Evolutionary conservation across 2,113 vertebrate genomes (phyloP).

Genomic region (Aleadryas rufinucha): DNA sequence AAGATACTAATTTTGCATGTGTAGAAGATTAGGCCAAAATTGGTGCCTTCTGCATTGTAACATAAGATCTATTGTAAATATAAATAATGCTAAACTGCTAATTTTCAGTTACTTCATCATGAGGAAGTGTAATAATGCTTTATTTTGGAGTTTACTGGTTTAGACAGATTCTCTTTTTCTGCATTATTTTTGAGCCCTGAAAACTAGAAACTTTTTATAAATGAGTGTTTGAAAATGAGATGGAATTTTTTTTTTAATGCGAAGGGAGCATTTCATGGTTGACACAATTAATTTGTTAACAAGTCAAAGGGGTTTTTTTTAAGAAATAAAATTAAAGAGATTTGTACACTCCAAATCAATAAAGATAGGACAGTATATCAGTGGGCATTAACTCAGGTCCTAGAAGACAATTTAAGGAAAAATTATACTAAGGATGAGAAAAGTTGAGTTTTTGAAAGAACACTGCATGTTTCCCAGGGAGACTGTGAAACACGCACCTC

Average conservation of each 20-base stretch:
- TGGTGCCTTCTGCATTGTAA: background rate
- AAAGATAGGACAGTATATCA: background rate
- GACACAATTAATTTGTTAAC: background rate
- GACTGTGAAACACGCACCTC: background rate
- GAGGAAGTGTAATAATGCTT: background rate
- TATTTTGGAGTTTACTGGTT: background rate
- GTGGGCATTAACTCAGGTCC: background rate
- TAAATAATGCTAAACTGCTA: background rate
- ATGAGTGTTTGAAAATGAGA: background rate
- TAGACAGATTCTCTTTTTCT: background rate
- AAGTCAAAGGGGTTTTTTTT: accelerated
- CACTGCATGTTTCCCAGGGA: background rate
- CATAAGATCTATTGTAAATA: background rate
- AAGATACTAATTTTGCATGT: background rate
- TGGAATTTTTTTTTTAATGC: background rate
- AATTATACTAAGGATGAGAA: background rate
- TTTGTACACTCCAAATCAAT: background rate
- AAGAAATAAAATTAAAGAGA: background rate
- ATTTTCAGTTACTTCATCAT: background rate
- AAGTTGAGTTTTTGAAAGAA: background rate
- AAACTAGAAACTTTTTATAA: background rate
- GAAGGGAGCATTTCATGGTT: background rate
- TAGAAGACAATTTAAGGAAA: background rate
- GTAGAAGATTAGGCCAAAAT: background rate
- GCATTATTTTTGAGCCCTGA: background rate